phyloP scores from a whole-genome alignment of 2,113 vertebrate genomes.

The Sphyrna mokarran region DNA sequence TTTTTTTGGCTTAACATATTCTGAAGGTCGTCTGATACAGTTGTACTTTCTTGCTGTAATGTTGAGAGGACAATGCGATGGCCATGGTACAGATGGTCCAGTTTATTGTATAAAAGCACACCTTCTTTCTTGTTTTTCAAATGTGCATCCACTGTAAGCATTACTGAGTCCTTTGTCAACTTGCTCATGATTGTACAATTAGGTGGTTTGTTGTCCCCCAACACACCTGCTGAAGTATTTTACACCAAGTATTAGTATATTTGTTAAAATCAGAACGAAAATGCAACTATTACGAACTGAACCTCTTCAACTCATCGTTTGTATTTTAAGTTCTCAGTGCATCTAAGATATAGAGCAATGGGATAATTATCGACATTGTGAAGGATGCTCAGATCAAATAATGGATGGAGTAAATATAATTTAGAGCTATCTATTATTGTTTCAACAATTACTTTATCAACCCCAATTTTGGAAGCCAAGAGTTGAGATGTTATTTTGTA shows the following conservation, averaged over 20 bases:
- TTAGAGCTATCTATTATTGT: not conserved
- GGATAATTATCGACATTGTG: not conserved
- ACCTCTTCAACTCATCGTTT: not conserved
- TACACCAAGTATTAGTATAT: not conserved
- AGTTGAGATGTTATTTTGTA: not conserved
- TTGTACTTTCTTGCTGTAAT: constrained; percentile 49
- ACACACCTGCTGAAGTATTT: not conserved
- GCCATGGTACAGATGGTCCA: constrained; percentile 52
- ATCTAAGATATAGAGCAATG: not conserved
- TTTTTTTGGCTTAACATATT: constrained; percentile 49
- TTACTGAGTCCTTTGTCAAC: constrained; percentile 13
- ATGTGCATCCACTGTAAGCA: constrained; percentile 44
- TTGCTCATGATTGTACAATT: not conserved
- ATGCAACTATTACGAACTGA: not conserved
- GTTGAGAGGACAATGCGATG: constrained; percentile 45
- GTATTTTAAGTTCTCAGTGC: not conserved
- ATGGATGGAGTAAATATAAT: not conserved
- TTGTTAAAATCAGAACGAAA: not conserved
- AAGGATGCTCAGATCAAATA: not conserved
- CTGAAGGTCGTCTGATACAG: constrained; percentile 45
- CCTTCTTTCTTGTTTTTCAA: constrained; percentile 55
- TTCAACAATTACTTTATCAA: not conserved
- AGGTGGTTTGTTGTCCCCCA: not conserved
- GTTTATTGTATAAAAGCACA: constrained; percentile 47
- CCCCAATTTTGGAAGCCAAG: not conserved